Conservation (phyloP, 2,797 vertebrate species). For the Paedocypris micromegethes region DNA sequence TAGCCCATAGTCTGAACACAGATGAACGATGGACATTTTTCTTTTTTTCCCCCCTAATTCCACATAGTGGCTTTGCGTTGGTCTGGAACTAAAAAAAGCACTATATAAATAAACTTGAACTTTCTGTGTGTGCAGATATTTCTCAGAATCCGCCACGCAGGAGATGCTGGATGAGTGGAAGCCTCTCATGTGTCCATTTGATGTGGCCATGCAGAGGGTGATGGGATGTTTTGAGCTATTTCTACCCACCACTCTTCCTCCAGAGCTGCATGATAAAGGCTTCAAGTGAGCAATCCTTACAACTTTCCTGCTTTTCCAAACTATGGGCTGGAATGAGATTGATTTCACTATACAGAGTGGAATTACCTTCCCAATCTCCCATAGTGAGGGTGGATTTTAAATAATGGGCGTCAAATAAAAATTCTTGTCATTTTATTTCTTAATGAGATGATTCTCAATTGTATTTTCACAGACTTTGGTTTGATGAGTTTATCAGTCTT, state of each 20-base stretch:
- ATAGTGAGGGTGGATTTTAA: too few species aligned
- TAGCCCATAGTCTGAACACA: too few species aligned
- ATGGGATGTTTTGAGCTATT: constrained; percentile 95
- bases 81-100: too few species aligned
- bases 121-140: constrained; percentile 71
- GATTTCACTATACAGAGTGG: too few species aligned
- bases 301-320: too few species aligned
- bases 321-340: too few species aligned
- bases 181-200: constrained; percentile 94
- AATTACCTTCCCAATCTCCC: too few species aligned
- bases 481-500: constrained; percentile 87
- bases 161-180: constrained; percentile 97
- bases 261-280: constrained; percentile 87
- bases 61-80: too few species aligned
- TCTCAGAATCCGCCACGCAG: constrained; percentile 82
- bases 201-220: constrained; percentile 96
- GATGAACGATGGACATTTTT: too few species aligned
- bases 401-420: neutral
- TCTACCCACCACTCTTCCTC: constrained; percentile 90
- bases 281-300: constrained; percentile 77
- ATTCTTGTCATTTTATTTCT: neutral
- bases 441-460: neutral
- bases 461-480: constrained; percentile 83
- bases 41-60: too few species aligned
- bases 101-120: too few species aligned